A percentile compares a stretch with the other conserved stretches of the same genome.
phyloP scores from a whole-genome alignment of 2,888 invertebrate genomes.

The Nomada lathburiana region DNA sequence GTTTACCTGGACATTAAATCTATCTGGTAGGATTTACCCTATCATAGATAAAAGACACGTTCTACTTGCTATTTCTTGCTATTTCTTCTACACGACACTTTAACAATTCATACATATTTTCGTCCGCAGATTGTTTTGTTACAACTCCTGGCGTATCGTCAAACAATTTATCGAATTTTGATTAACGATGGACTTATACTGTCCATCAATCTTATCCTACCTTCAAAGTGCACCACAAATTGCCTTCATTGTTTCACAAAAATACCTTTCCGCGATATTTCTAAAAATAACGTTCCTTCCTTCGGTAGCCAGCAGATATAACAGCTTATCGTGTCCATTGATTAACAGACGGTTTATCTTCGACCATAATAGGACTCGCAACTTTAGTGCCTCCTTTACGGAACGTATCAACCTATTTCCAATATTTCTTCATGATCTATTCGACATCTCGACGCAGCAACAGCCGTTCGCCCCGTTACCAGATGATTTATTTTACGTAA shows the following conservation, averaged over 20 bases:
- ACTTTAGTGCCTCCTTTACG: not conserved
- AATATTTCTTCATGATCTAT: not conserved
- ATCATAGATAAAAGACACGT: not conserved
- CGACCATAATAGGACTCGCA: not conserved
- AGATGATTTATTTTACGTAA: slow-evolving; percentile 67
- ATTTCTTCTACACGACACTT: too few species aligned
- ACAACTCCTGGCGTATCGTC: too few species aligned
- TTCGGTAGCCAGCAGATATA: not conserved
- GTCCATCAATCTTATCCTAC: too few species aligned
- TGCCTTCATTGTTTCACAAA: not conserved
- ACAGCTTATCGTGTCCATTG: not conserved
- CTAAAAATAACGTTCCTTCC: slow-evolving; percentile 11
- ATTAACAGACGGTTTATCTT: slow-evolving; percentile 5
- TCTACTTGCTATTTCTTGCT: not conserved
- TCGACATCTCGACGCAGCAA: not conserved
- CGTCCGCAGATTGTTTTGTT: too few species aligned
- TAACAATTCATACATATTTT: too few species aligned
- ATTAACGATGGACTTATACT: too few species aligned
- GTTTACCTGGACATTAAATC: slow-evolving; percentile 21
- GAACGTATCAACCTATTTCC: slow-evolving; percentile 1
- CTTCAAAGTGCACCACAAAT: too few species aligned
- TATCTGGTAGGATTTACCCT: slow-evolving; percentile 22
- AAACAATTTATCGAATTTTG: too few species aligned
- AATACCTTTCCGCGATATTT: not conserved
- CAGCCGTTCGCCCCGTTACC: slow-evolving; percentile 19